Evolutionary conservation across 1,140 invertebrate species (phyloP), one percentile per base, ranked within the genome.

Genomic region (Drosophila bocki): DNA sequence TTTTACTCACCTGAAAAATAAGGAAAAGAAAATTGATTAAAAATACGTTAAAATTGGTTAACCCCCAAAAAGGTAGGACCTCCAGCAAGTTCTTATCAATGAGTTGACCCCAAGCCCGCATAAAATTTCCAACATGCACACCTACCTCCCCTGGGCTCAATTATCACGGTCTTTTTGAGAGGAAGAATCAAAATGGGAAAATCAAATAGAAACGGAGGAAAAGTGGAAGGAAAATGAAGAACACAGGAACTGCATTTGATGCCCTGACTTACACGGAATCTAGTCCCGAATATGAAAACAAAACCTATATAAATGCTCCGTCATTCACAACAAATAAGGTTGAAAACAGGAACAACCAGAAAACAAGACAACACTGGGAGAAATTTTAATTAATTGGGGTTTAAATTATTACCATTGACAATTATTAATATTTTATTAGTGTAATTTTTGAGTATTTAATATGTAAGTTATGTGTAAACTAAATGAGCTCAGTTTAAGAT

Each of bases 201-300:
- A 77, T 76, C 75, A 77, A 77, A 78, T 64, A 78, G 39, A 81
- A 74, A 19, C 44, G 42, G 15, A 42, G 39, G 35, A 57, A 47
- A 58, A 61, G 57, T 74, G 54, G 53, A 70, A 71, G 70, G 26
- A 74, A 53, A 47, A 35, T 19, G 53, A 85, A 86, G 37, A 88
- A 87, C 85, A 87, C 74, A 88, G 84, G 80, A 87, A 87, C 84
- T 87, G 83, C 79, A 87, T 87, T 86, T 82, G 62, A 44, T 65
- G 70, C 0, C 70, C 62, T 39, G 60, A 54, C 48, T 80, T 87
- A 75, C 83, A 62, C 35, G 54, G 84, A 87, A 88, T 65, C 80
- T 69, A 78, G 71, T 47, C 65, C 60, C 79, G 70, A 81, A 75
- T 67, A 71, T 61, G 65, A 75, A 58, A 78, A 72, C 37, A 63